Percentiles rank a stretch among this genome's conserved stretches.
Conservation (phyloP, 2,888 invertebrate species). For the Pseudanteris insignis region DNA sequence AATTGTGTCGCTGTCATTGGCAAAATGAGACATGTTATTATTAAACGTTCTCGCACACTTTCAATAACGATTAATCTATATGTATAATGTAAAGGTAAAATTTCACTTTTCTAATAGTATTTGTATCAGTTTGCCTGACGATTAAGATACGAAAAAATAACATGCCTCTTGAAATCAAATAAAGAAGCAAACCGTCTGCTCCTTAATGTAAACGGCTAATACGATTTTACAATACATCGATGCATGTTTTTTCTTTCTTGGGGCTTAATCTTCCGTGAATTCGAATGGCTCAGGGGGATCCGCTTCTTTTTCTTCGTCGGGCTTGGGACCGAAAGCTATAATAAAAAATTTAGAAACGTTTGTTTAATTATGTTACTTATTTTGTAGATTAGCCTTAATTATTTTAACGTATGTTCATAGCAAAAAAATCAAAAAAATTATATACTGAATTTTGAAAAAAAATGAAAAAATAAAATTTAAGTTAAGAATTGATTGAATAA, state of each 20-base stretch:
- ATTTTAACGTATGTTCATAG: too few relatives aligned
- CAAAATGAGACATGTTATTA: conserved; percentile 3
- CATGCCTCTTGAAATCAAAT: conserved; percentile 6
- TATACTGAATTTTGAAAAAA: too few relatives aligned
- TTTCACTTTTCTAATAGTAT: conserved; percentile 12
- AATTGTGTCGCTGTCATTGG: not conserved
- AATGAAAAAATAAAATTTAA: too few relatives aligned
- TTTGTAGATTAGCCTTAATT: too few relatives aligned
- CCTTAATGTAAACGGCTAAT: conserved; percentile 25
- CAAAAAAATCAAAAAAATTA: too few relatives aligned
- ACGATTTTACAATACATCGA: conserved; percentile 33
- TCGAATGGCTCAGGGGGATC: conserved; percentile 98
- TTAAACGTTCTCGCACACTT: conserved; percentile 7
- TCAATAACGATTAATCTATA: conserved; percentile 23
- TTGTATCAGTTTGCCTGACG: conserved; percentile 4
- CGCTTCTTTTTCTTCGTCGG: conserved; percentile 95
- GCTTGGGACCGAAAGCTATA: conserved; percentile 84
- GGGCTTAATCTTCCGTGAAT: conserved; percentile 86
- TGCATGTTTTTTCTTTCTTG: conserved; percentile 13
- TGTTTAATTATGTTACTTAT: too few relatives aligned
- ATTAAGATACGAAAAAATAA: conserved; percentile 15
- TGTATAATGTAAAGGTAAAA: conserved; percentile 10
- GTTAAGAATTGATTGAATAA: too few relatives aligned
- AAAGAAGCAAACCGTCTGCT: conserved; percentile 10
- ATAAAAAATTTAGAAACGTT: too few relatives aligned